Evolutionary conservation across 2,797 vertebrate genomes (phyloP).

Genomic region (Neomorphus geoffroyi): DNA sequence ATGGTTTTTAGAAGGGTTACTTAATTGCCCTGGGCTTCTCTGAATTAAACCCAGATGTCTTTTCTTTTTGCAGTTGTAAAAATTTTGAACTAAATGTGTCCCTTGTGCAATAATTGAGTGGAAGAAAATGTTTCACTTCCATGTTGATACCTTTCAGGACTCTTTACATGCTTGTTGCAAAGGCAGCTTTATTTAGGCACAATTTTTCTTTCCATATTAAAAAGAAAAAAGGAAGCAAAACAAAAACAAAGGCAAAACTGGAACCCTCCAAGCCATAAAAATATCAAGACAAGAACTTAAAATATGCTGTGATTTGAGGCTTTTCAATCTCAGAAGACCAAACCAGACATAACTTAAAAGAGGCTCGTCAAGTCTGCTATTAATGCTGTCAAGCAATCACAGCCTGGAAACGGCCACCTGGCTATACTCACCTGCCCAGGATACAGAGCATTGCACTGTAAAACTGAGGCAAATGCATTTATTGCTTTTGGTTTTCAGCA

Average conservation of each 20-base stretch:
- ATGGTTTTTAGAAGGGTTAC: neutral
- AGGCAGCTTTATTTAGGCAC: neutral
- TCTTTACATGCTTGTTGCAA: neutral
- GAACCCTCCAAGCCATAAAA: neutral
- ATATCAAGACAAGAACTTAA: neutral
- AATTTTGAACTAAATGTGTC: constrained; percentile 8
- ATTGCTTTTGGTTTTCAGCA: neutral
- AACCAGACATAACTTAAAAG: neutral
- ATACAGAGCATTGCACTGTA: neutral
- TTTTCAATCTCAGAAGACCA: neutral
- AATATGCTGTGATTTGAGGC: neutral
- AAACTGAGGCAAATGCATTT: neutral
- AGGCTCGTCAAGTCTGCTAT: neutral
- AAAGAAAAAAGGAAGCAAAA: neutral
- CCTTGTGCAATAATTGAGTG: neutral
- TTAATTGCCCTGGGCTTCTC: neutral
- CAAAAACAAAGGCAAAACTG: neutral
- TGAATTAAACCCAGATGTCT: constrained; percentile 50
- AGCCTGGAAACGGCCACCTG: neutral
- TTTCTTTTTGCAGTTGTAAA: constrained; percentile 17
- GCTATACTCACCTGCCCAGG: neutral
- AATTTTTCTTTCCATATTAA: neutral
- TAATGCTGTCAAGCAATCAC: neutral
- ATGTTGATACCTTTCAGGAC: neutral
- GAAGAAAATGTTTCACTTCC: constrained; percentile 29